These are phyloP conservation scores for Andricus curvator DNA, from an alignment of 2,888 invertebrate genomes.

Conservation along the genomic window DNA sequence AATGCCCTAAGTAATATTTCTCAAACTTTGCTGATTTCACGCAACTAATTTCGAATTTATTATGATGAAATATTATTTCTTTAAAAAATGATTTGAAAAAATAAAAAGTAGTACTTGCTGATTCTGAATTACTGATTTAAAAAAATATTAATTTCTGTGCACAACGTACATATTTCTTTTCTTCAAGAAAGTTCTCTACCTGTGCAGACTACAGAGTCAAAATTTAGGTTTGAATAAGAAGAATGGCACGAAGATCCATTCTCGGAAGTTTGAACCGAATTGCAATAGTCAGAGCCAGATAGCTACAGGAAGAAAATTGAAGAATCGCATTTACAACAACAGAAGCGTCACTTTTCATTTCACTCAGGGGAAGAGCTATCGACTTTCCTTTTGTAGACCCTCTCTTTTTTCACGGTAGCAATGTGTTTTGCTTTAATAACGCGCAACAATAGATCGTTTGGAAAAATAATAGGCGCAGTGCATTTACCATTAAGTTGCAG, in stretches of 20 bases:
- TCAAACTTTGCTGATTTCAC: too few species aligned
- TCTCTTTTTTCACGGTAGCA: constrained; percentile 27
- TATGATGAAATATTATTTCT: too few species aligned
- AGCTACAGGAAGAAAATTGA: neutral
- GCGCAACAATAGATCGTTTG: constrained; percentile 32
- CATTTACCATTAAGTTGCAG: constrained; percentile 20
- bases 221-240: neutral
- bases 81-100: too few species aligned
- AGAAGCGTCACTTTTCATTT: constrained; percentile 36
- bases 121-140: too few species aligned
- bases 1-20: too few species aligned
- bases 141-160: too few species aligned
- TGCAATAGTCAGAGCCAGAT: neutral
- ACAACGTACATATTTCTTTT: too few species aligned
- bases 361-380: constrained; percentile 19
- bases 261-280: neutral
- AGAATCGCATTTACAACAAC: constrained; percentile 29
- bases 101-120: too few species aligned
- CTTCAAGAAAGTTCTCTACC: neutral
- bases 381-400: constrained; percentile 34
- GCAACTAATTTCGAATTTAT: too few species aligned
- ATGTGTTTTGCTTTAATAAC: constrained; percentile 35
- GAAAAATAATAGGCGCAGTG: constrained; percentile 14
- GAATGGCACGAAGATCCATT: neutral
- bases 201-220: neutral